Evolutionary conservation across 2,113 vertebrate genomes (phyloP).

Genomic region (Neopipo cinnamomea): DNA sequence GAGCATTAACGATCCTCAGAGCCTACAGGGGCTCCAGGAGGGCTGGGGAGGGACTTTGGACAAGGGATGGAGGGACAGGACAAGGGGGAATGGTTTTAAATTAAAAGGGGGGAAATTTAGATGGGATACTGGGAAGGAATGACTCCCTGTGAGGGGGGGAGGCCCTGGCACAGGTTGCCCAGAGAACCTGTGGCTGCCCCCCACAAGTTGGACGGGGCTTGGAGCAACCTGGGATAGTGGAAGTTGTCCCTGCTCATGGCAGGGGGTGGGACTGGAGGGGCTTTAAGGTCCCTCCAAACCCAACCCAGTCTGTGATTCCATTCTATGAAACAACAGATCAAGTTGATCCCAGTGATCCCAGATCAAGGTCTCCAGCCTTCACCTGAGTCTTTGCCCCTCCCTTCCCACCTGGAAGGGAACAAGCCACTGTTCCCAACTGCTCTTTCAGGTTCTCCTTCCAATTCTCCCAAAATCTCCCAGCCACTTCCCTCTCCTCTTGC

Average conservation of each 20-base stretch:
- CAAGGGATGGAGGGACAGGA: neutral
- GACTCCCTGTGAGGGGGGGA: accelerated
- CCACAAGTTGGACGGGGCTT: no score
- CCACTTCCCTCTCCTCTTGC: neutral
- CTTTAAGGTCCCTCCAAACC: neutral
- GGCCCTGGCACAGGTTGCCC: neutral
- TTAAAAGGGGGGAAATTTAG: no score
- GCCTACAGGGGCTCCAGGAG: neutral
- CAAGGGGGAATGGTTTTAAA: no score
- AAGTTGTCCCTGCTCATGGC: neutral
- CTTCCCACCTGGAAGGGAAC: neutral
- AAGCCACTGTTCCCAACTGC: neutral
- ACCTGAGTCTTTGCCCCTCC: neutral
- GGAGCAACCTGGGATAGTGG: neutral
- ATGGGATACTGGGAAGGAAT: neutral
- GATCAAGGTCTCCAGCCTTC: neutral
- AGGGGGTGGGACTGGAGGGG: neutral
- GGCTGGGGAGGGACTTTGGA: neutral
- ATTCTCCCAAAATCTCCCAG: neutral
- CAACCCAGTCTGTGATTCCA: neutral
- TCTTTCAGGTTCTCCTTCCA: neutral
- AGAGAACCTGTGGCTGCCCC: neutral
- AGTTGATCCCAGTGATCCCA: neutral
- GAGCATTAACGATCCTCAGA: neutral
- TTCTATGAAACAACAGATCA: neutral